Percentiles rank a stretch among this genome's conserved stretches.
phyloP scores from a whole-genome alignment of 2,888 invertebrate species.

The Nephrotoma flavescens region DNA sequence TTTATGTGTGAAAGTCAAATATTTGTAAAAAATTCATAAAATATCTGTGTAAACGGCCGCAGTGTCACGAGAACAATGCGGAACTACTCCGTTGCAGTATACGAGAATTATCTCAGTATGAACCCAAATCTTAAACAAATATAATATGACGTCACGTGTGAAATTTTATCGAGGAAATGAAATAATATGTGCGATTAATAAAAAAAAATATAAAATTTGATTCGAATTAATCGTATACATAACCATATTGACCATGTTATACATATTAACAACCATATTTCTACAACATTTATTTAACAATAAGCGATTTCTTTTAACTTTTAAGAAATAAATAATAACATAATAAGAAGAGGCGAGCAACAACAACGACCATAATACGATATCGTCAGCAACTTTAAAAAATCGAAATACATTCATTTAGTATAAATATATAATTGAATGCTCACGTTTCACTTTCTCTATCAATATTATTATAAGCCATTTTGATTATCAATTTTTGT shows the following conservation, averaged over 20 bases:
- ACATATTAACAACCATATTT: background rate
- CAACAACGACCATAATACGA: background rate
- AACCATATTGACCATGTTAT: background rate
- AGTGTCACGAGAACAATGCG: background rate
- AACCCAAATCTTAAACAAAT: background rate
- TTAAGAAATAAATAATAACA: background rate
- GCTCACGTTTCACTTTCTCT: constrained; percentile 4
- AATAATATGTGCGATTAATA: background rate
- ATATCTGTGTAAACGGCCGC: background rate
- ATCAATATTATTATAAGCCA: background rate
- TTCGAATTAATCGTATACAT: background rate
- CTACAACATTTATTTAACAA: background rate
- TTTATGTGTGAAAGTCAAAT: background rate
- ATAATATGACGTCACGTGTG: background rate
- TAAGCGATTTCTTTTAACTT: background rate
- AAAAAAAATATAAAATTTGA: background rate
- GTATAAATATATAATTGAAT: background rate
- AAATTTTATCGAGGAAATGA: background rate
- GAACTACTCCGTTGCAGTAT: background rate
- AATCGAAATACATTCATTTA: background rate
- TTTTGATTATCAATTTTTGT: background rate
- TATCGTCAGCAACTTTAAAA: background rate
- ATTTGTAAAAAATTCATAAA: background rate
- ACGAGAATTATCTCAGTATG: too few relatives aligned
- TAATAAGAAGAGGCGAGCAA: background rate